phyloP scores from a whole-genome alignment of 2,113 vertebrate genomes.

The Laticauda colubrina region DNA sequence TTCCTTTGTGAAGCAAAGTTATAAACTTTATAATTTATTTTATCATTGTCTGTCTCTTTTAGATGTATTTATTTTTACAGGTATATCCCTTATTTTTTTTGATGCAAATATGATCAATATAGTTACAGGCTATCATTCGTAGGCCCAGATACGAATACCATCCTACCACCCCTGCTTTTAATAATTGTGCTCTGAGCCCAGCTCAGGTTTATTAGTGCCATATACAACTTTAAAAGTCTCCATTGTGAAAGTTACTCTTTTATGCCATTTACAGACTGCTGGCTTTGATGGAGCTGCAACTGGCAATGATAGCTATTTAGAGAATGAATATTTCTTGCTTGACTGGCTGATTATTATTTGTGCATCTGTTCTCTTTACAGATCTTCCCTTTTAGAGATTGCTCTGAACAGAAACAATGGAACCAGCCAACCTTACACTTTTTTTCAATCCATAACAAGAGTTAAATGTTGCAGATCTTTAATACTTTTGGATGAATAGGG shows the following conservation, averaged over 20 bases:
- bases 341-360: constrained; percentile 8
- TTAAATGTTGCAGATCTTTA: not conserved
- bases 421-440: not conserved
- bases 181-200: constrained; percentile 21
- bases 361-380: not conserved
- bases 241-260: constrained; percentile 18
- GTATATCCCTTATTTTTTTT: not conserved
- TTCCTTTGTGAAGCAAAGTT: not conserved
- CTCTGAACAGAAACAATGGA: not conserved
- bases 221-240: constrained; percentile 37
- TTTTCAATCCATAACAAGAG: not conserved
- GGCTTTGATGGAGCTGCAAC: constrained; percentile 17
- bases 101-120: not conserved
- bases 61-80: not conserved
- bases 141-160: not conserved
- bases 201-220: constrained; percentile 3
- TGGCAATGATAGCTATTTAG: constrained; percentile 31
- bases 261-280: constrained; percentile 39
- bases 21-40: not conserved
- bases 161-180: fast-evolving
- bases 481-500: not conserved
- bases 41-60: not conserved
- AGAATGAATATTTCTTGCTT: not conserved
- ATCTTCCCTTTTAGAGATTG: not conserved
- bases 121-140: not conserved